Evolutionary conservation across 2,888 invertebrate genomes (phyloP).

Genomic region (Lymantria dispar): DNA sequence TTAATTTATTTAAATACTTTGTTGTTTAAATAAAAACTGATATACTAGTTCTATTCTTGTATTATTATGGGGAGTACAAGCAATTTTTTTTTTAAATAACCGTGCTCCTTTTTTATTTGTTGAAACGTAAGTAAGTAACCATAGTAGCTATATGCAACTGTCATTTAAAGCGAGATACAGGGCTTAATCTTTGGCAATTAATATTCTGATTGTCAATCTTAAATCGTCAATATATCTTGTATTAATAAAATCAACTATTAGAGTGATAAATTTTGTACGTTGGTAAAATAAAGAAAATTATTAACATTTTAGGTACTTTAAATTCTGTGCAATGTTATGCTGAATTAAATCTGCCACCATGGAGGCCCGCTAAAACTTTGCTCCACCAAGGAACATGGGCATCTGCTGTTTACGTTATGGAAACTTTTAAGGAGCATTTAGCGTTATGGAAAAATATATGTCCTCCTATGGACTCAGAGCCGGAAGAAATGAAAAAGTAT

Average conservation of each 20-base stretch:
- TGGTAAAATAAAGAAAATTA: background rate
- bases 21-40: too few relatives aligned
- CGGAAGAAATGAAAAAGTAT: conserved; percentile 45
- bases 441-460: conserved; percentile 40
- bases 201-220: too few relatives aligned
- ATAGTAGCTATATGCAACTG: too few relatives aligned
- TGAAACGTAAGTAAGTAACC: too few relatives aligned
- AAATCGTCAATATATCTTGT: too few relatives aligned
- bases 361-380: conserved; percentile 41
- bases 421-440: conserved; percentile 37
- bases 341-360: conserved; percentile 46
- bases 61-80: too few relatives aligned
- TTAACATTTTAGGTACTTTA: conserved; percentile 41
- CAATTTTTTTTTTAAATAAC: too few relatives aligned
- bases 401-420: conserved; percentile 48
- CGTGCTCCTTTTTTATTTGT: too few relatives aligned
- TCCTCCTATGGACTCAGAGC: conserved; percentile 33
- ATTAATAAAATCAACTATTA: background rate
- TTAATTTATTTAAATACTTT: too few relatives aligned
- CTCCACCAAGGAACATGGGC: conserved; percentile 58
- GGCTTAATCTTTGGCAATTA: too few relatives aligned
- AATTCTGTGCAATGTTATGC: conserved; percentile 50
- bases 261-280: background rate
- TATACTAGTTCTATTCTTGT: too few relatives aligned
- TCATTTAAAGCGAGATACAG: too few relatives aligned